Base-by-base conservation (phyloP, 2,113 vertebrate genomes). In the Eulemur macaco region DNA sequence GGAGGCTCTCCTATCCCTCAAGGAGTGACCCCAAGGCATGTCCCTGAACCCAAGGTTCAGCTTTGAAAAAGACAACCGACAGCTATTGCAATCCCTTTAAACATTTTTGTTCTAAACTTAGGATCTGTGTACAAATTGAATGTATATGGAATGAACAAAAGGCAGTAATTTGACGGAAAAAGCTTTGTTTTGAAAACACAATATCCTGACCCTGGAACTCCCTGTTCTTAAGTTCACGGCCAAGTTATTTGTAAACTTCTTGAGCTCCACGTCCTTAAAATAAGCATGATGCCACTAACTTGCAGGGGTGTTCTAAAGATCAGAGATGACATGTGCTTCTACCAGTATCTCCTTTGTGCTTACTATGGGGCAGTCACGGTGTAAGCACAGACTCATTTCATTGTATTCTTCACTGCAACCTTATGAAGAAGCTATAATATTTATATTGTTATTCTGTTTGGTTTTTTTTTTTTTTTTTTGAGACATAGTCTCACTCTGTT, bases 341-440 rank as follows among this genome's bases (percentile, higher is more conserved):
- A 1, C 25, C 13, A 13, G 69, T 7, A n/a, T 27, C 6, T 12
- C 50, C 47, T 25, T 18, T 6, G 2, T 21, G 39, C 45, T 54
- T 11, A 8, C 34, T 4, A 6, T 1, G 31, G 6, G 29, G 6
- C 6, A 21, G 31, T 68, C 52, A 17, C 0, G 0, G n/a, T 8
- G 1, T 34, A 21, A 11, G 12, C 1, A 45, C 11, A 13, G 34
- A 20, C 4, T 10, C 52, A 47, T 17, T 34, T 56, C 4, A n/a
- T 13, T 18, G 15, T 4, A 37, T 2, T 64, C 71, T 45, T 56
- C 18, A 29, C 12, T 14, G 37, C 13, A n/a, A 29, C 8, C 18
- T 64, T 34, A 4, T 0, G 29, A 23, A 21, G 66, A 31, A 60
- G n/a, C n/a, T 4, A 0, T 17, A n/a, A 54, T 18, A 29, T 15